Evolutionary conservation across 2,113 vertebrate species (phyloP), one percentile per base, ranked within the genome.

Genomic region (Ictalurus furcatus): DNA sequence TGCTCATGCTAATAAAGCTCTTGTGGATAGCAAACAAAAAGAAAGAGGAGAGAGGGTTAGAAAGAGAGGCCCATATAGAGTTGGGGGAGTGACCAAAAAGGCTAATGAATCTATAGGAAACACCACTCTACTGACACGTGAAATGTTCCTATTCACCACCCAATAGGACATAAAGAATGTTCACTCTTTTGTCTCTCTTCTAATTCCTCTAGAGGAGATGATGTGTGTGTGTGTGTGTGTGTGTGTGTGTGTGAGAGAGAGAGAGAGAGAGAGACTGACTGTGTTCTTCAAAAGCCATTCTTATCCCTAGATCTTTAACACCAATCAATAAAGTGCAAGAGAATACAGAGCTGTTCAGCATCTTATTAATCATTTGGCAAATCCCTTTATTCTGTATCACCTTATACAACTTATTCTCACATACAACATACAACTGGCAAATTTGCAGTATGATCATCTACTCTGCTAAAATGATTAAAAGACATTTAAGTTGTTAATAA

Each of bases 61-160:
- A 25, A 12, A 97, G 95, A 97, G 95, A 93, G 96, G 89, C 91
- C 91, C 95, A 94, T 94, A 93, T 73, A 93, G 94, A 94, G 95
- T 96, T 93, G 84, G 89, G 3, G 86, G 95, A 95, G 96, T 95
- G 96, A 94, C 94, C 94, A 96, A 96, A 97, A 96, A 97, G 96
- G 96, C 97, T 98, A 98, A 98, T 98, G 97, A 99, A 98, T 98
- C 98, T 97, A 98, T 97, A 97, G 97, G 97, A 97, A 98, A 96
- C 97, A 96, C 97, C 96, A 96, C 95, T 95, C 96, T 96, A 96
- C 96, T 96, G 96, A 97, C 96, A 97, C 97, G 96, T 97, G 97
- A 98, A 97, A 97, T 96, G 95, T 96, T 96, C 96, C 97, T 96
- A 97, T 96, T 97, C 96, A 95, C 96, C 94, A 96, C 96, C 96